Evolutionary conservation across 2,888 invertebrate species (phyloP), one percentile per base, ranked within the genome.

Genomic region (Asteroscopus sphinx): DNA sequence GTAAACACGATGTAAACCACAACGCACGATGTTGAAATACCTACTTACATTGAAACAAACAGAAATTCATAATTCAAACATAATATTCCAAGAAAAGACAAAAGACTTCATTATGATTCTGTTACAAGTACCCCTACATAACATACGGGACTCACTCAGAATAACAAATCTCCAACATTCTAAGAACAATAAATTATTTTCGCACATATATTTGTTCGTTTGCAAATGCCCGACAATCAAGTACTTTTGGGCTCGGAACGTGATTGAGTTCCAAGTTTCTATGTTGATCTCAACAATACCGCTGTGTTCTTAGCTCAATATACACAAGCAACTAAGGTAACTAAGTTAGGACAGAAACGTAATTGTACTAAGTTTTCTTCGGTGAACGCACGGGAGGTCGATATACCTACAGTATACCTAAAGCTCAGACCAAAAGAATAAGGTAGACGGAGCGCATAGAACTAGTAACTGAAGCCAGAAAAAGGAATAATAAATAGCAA

Each of bases 211-310:
- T 66, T 61, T 55, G 53, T 68, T 63, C 76, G 37, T 71, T 64
- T 75, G 65, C 68, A 62, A 75, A 72, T 65, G 55, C 44, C 62
- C 53, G 53, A 56, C 68, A 75, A 60, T 72, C 76, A 68, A 72
- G 68, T 62, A 68, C 55, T 64, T 55, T 26, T n/a, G 42, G 54
- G 21, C 49, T 49, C 42, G 11, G 16, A 44, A 36, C 36, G 44
- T 75, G 73, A 75, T 61, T 69, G 68, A 76, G 70, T 77, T 79
- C 58, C 49, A 49, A 73, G 68, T 76, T 73, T 9, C 40, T 66
- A 76, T 76, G 77, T 79, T 66, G 70, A 80, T 80, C 76, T 69
- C 60, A 76, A 76, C 79, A 77, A 73, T 74, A 73, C 77, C 68
- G 68, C 73, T 75, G 74, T 76, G 71, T 60, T 79, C 69, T 74